phyloP scores from a whole-genome alignment of 2,113 vertebrate genomes.

The Chrysochloris asiatica region DNA sequence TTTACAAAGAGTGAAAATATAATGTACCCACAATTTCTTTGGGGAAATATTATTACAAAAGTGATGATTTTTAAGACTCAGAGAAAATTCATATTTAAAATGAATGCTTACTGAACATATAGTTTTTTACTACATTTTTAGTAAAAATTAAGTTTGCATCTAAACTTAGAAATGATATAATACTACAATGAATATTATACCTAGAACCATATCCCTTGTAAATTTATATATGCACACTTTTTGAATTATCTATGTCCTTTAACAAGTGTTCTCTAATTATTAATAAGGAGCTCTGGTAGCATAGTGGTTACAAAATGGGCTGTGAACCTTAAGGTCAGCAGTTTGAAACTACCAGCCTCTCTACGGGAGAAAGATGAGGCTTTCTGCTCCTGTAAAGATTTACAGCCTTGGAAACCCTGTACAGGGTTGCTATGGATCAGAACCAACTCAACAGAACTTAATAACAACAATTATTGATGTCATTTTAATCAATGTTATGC shows the following conservation, averaged over 20 bases:
- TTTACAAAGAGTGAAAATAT: background rate
- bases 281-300: too few species aligned
- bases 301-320: too few species aligned
- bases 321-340: too few species aligned
- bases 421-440: too few species aligned
- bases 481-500: background rate
- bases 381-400: too few species aligned
- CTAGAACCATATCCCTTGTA: background rate
- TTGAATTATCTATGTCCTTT: background rate
- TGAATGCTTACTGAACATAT: constrained; percentile 19
- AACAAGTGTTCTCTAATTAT: background rate
- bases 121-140: constrained; percentile 22
- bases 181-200: background rate
- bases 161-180: background rate
- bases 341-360: too few species aligned
- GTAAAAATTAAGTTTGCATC: constrained; percentile 10
- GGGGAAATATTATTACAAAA: background rate
- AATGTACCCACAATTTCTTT: background rate
- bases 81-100: background rate
- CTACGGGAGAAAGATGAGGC: too few species aligned
- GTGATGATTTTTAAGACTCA: background rate
- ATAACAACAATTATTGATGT: too few species aligned
- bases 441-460: too few species aligned
- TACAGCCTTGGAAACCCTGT: too few species aligned
- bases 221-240: background rate